Conservation (phyloP, 2,113 vertebrate genomes). For the Phasianus colchicus region DNA sequence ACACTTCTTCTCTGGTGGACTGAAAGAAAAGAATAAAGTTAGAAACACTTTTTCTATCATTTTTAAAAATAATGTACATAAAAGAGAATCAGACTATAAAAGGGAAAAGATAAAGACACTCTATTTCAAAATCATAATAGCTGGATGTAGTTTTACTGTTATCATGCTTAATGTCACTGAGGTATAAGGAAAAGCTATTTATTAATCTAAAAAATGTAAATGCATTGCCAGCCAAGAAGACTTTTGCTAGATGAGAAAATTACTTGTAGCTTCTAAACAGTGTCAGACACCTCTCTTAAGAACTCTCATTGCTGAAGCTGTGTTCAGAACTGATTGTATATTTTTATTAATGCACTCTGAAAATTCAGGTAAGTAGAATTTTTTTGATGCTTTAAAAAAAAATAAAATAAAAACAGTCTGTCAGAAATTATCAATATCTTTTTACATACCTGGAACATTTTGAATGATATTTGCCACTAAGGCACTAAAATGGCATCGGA, state of each 20-base stretch:
- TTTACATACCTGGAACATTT: constrained; percentile 93
- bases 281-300: not conserved
- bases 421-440: not conserved
- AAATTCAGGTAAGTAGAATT: not conserved
- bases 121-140: not conserved
- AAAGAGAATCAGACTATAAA: not conserved
- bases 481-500: constrained; percentile 98
- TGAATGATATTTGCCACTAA: constrained; percentile 99
- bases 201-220: not conserved
- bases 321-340: not conserved
- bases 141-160: not conserved
- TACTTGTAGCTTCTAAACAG: not conserved
- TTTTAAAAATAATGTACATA: not conserved
- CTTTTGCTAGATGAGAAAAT: not conserved
- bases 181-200: not conserved
- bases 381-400: not conserved
- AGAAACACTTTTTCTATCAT: not conserved
- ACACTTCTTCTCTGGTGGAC: constrained; percentile 98
- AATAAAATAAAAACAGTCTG: not conserved
- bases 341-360: not conserved
- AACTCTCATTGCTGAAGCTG: not conserved
- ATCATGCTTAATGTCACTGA: not conserved
- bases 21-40: constrained; percentile 61
- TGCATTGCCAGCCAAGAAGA: not conserved
- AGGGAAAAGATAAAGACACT: not conserved